phyloP scores from a whole-genome alignment of 2,888 invertebrate genomes.

The Lordiphosa fenestrarum region DNA sequence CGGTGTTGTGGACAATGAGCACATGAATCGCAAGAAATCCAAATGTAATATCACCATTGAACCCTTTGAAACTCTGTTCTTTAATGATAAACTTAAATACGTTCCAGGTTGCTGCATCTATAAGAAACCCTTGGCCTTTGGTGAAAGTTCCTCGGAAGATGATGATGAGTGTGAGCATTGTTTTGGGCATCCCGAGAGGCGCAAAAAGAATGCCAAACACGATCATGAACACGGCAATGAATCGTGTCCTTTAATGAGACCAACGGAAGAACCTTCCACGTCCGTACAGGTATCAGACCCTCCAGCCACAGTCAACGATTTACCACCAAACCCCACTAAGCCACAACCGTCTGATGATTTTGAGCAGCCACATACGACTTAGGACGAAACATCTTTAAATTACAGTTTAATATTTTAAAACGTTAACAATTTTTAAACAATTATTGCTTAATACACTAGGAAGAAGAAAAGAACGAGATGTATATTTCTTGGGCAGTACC shows the following conservation, averaged over 20 bases:
- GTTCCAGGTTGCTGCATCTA: constrained; percentile 94
- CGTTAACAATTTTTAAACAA: constrained; percentile 39
- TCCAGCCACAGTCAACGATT: too few species aligned
- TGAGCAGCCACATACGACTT: constrained; percentile 13
- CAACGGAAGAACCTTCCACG: constrained; percentile 46
- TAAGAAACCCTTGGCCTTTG: constrained; percentile 93
- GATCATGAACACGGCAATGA: constrained; percentile 28
- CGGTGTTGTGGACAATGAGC: constrained; percentile 96
- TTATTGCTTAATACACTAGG: constrained; percentile 2
- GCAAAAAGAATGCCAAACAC: constrained; percentile 78
- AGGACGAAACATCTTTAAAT: constrained; percentile 23
- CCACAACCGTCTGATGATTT: constrained; percentile 2
- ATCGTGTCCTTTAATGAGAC: constrained; percentile 8
- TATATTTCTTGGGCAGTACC: constrained; percentile 12
- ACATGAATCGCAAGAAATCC: constrained; percentile 97
- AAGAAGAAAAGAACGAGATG: constrained; percentile 3
- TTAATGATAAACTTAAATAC: too few species aligned
- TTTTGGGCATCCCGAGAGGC: constrained; percentile 88
- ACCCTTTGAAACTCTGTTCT: too few species aligned
- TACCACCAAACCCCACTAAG: background rate
- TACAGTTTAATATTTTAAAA: constrained; percentile 26
- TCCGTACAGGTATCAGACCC: constrained; percentile 20
- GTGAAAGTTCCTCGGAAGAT: constrained; percentile 92
- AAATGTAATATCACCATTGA: constrained; percentile 85
- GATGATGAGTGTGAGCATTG: constrained; percentile 93